Evolutionary conservation across 2,888 invertebrate genomes (phyloP), one percentile per base, ranked within the genome.

Genomic region (Halocaridina rubra): DNA sequence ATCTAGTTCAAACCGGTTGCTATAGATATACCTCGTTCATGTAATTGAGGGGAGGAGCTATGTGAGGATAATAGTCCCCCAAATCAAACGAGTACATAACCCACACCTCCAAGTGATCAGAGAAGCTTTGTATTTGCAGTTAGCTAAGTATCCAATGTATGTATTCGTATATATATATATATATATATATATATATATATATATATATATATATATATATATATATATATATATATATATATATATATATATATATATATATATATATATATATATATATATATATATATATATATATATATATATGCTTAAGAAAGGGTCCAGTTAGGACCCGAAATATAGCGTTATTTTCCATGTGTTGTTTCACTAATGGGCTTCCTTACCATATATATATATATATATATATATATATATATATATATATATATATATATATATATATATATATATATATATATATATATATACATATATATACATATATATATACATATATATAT

Each of bases 151-250:
- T n/a, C n/a, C n/a, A n/a, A n/a, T n/a, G n/a, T n/a, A n/a, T n/a
- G n/a, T n/a, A n/a, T n/a, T n/a, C n/a, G n/a, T n/a, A 74, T 33
- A 75, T 75, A 53, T 5, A 75, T 33, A 75, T 75, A 33, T 39
- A 22, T 75, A 39, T 75, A 16, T 39, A 46, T 39, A 33, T 39
- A 33, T 16, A 8, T 75, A 13, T 39, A 33, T 75, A 33, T 75
- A 39, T 75, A 33, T 75, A 33, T 75, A 33, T 75, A 33, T 75
- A 33, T 75, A 33, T 74, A 46, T 32, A 71, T 33, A 71, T 71
- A 71, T 71, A 71, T 71, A 71, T 71, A 71, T 71, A 71, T 71
- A 71, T 71, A 71, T 71, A 71, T 71, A 71, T 71, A 71, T 71
- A 72, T 72, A 72, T 72, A 33, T 72, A 72, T 72, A 72, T 72